Evolutionary conservation across 2,888 invertebrate species (phyloP).

Genomic region (Alviniconcha strummeri): DNA sequence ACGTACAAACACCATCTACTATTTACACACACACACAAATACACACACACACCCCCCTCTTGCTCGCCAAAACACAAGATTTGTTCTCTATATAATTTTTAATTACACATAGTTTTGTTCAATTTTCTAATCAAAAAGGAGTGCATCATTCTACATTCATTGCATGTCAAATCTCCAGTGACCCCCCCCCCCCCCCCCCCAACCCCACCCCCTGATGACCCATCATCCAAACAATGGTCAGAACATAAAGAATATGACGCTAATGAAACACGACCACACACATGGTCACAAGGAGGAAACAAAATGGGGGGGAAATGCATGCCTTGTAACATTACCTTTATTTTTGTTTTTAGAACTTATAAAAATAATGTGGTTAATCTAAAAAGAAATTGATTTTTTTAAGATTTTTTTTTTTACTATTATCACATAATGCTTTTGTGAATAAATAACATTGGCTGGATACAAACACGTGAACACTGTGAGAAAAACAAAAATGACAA

Average conservation of each 20-base stretch:
- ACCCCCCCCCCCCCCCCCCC: too few species aligned
- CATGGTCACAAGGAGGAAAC: neutral
- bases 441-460: slow-evolving; percentile 2
- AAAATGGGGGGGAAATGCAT: neutral
- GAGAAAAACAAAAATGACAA: too few species aligned
- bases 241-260: neutral
- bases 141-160: too few species aligned
- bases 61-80: too few species aligned
- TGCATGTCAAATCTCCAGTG: too few species aligned
- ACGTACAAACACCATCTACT: too few species aligned
- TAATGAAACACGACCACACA: neutral
- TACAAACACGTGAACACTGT: neutral
- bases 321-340: neutral
- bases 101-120: too few species aligned
- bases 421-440: slow-evolving; percentile 24
- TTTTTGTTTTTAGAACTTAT: neutral
- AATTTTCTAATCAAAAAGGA: too few species aligned
- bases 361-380: slow-evolving; percentile 8
- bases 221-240: neutral
- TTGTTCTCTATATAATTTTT: too few species aligned
- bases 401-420: neutral
- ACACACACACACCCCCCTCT: too few species aligned
- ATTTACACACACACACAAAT: too few species aligned
- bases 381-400: neutral
- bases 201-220: too few species aligned